Evolutionary conservation across 2,797 vertebrate species (phyloP), one percentile per base, ranked within the genome.

Genomic region (Hydrocynus forskahlii): DNA sequence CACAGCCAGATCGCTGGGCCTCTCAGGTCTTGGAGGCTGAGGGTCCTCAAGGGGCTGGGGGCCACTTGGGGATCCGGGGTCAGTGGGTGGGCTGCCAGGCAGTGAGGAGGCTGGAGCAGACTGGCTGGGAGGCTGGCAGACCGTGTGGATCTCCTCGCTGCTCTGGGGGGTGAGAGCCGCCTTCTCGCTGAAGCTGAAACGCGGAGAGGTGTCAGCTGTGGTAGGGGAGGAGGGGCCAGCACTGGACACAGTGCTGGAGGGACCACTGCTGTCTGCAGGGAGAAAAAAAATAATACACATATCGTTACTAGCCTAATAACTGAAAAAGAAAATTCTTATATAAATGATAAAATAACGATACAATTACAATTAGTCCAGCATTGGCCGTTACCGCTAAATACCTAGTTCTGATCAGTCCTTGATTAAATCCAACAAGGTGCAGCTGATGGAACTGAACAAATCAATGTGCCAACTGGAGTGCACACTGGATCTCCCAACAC

Each of bases 241-340:
- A 43, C 98, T 98, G 88, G 98, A 99, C 67, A 99, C 97, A 0
- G 97, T 97, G 83, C 97, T 97, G 87, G 97, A 99, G 0, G 96
- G 98, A 74, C 98, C 97, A 43, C 98, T 99, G 95, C 98, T 98
- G 87, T 98, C 98, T 99, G 95, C 86, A 92, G 17, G 29, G 43
- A 80, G 70, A 7, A 45, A 14, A 83, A 35, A 35, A 35, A 35
- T 3, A 35, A 2, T 72, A 69, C 40, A 25, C 67, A 83, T 4
- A 62, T 21, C 21, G 21, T 43, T 4, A 55, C 38, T 6, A 66
- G 55, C 67, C 21, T 68, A 45, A 78, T 13, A 35, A 57, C 40
- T 21, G 19, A 2, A 29, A 4, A 48, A 43, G 69, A 40, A 7
- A 19, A 55, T 8, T 48, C 12, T 8, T 5, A 14, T 54, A 54